Evolutionary conservation across 2,888 invertebrate species (phyloP), one percentile per base, ranked within the genome.

Genomic region (Enoplolaimus lenunculus): DNA sequence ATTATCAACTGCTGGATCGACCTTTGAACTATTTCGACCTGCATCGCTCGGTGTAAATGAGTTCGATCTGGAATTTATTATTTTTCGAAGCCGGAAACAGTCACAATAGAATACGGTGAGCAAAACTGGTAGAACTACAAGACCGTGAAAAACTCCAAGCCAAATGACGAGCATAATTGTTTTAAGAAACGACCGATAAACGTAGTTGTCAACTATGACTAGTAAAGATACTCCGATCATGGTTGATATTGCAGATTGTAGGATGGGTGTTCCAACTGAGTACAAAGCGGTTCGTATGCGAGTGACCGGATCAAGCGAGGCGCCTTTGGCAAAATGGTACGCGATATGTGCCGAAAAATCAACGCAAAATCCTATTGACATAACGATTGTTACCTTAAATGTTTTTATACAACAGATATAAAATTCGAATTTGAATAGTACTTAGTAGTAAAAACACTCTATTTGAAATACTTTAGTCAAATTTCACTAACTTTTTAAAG

Each of bases 261-360:
- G 86, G 74, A 93, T 92, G 0, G 93, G 93, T 69, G 93, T 82
- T 0, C 93, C 93, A 1, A 93, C 84, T 0, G 91, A 89, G 80
- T 92, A 92, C 0, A 93, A 84, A 69, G 91, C 89, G 79, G 91
- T 90, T 74, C 87, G 87, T 2, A 93, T 90, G 73, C 88, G 86
- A 31, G 90, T 90, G 68, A 88, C 86, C 0, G 90, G 87, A 29
- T 85, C 21, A 16, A 66, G 67, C 16, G 26, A 2, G 21, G 29
- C 16, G 31, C 30, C 30, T 71, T 77, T 78, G 16, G 78, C 76
- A 73, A 77, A 79, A 70, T 79, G 77, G 79, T 93, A 93, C 77
- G 93, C 92, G 74, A 93, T 91, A 81, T 93, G 93, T 1, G 93
- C 93, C 0, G 93, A 92, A 80, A 93, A 93, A 80, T 93, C 93